These are phyloP conservation scores for Pentalonia nigronervosa DNA, from an alignment of 1,140 invertebrate genomes.

Conservation along the genomic window DNA sequence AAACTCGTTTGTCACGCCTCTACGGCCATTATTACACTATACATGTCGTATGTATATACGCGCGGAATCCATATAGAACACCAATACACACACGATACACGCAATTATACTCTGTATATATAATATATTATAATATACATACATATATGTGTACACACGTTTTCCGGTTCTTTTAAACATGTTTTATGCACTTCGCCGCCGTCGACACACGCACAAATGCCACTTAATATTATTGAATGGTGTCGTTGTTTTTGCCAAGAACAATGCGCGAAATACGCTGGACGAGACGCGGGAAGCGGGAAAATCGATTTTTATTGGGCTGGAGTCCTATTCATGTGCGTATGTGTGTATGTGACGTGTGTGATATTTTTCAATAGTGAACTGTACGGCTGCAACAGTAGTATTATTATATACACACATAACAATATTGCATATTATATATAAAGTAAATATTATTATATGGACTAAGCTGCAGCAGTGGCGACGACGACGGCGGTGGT, in stretches of 20 bases:
- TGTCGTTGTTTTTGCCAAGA: constrained; percentile 12
- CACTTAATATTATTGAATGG: constrained; percentile 3
- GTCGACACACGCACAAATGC: background rate
- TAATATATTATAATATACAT: background rate
- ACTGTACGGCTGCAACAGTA: background rate
- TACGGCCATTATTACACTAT: background rate
- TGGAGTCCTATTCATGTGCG: background rate
- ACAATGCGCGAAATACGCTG: constrained; percentile 12
- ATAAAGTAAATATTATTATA: background rate
- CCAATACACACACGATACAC: background rate
- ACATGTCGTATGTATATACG: background rate
- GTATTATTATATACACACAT: no score
- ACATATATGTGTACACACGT: constrained; percentile 4
- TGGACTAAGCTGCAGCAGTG: background rate
- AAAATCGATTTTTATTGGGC: constrained; percentile 2
- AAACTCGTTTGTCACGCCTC: constrained; percentile 44
- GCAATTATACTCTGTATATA: background rate
- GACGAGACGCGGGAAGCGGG: background rate
- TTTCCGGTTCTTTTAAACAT: constrained; percentile 48
- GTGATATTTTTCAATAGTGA: background rate
- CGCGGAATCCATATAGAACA: constrained; percentile 10
- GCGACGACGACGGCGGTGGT: background rate
- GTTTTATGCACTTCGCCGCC: constrained; percentile 29
- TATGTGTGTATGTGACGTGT: background rate
- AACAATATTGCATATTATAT: background rate